Base-by-base conservation (phyloP, 2,113 vertebrate species). In the Sisor rabdophorus region DNA sequence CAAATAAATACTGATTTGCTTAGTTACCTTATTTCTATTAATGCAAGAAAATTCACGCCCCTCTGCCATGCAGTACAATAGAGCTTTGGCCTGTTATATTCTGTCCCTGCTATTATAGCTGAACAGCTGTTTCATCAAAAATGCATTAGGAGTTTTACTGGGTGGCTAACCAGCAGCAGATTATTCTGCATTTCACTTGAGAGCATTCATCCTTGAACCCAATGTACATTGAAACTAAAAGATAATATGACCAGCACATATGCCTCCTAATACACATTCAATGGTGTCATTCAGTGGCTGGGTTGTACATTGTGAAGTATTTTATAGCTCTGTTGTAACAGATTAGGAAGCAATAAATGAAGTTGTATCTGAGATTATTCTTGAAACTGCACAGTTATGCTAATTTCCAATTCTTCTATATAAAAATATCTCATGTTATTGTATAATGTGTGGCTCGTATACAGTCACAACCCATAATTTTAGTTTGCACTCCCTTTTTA, bases 91-190 rank as follows among this genome's bases (percentile, higher is more conserved):
- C 44, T 74, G 69, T 53, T 60, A 79, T 65, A 53, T 71, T 54
- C 58, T 32, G 71, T 71, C 30, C 67, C 54, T 76, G 54, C 67
- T 75, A 65, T 76, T 79, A 72, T 65, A 32, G 24, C 12, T 13
- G 64, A 75, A 63, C 76, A 76, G 59, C 52, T 81, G 80, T 81
- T 81, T 67, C 76, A 81, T 81, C 71, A 65, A 78, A 81, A 81
- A 78, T 71, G 67, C 73, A 78, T 81, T 75, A 65, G 76, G 69
- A 71, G 52, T 78, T 75, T 78, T 69, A 17, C 67, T 65, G 76
- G 73, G 36, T 53, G 58, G 58, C 65, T 78, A 81, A 81, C 63
- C 56, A 44, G 65, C 71, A 58, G 64, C 75, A 81, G 72, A 75
- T 75, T 74, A 55, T 63, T 48, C 20, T 75, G 71, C 36, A 71